These are phyloP conservation scores for Parasteatoda lunata DNA, from an alignment of 2,888 invertebrate species.

Conservation along the genomic window DNA sequence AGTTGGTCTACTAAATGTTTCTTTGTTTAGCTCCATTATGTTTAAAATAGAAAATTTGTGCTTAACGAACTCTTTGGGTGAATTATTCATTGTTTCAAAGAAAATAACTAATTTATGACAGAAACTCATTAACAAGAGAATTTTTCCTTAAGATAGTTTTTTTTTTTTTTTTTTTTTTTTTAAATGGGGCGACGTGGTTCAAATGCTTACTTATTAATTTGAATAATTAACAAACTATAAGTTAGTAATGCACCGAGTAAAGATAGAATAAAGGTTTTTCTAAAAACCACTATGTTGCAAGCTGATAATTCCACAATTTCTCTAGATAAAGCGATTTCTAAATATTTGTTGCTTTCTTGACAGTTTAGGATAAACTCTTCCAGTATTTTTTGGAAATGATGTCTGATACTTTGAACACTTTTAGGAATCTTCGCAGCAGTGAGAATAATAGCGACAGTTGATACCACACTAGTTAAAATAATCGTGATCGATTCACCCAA, in stretches of 20 bases:
- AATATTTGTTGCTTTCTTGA: background rate
- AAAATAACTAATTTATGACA: background rate
- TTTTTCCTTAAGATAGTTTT: too few species aligned
- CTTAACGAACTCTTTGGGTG: background rate
- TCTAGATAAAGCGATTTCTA: conserved; percentile 13
- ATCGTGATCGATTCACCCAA: conserved; percentile 24
- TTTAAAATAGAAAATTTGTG: conserved; percentile 19
- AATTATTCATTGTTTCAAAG: background rate
- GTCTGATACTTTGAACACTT: background rate
- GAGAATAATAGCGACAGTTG: conserved; percentile 21
- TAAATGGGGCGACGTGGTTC: too few species aligned
- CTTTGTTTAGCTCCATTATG: conserved; percentile 9
- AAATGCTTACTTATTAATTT: conserved; percentile 19
- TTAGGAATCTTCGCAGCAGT: conserved; percentile 28
- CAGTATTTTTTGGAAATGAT: background rate
- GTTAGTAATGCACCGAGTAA: conserved; percentile 49
- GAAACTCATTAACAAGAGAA: background rate
- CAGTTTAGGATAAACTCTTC: conserved; percentile 6
- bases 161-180: too few species aligned
- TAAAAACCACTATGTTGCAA: conserved; percentile 17
- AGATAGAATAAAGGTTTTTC: conserved; percentile 32
- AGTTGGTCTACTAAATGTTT: conserved; percentile 14
- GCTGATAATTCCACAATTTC: conserved; percentile 23
- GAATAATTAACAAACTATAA: conserved; percentile 35
- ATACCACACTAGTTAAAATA: conserved; percentile 12